Evolutionary conservation across 2,797 vertebrate species (phyloP).

Genomic region (Atherinosoma microstoma): DNA sequence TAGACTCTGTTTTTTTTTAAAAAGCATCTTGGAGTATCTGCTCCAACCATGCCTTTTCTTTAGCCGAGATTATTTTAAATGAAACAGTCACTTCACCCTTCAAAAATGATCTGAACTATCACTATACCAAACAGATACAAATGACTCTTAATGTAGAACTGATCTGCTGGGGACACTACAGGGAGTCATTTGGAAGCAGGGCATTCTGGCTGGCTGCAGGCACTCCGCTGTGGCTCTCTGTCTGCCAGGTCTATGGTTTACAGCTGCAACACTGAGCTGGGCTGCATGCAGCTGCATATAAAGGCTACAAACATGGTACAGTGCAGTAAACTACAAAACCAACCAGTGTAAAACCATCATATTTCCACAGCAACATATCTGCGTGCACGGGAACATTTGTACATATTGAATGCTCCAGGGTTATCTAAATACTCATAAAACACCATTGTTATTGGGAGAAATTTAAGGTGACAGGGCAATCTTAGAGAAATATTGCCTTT

Average conservation of each 20-base stretch:
- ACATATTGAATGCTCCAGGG: background rate
- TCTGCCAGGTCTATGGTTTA: slow-evolving; percentile 55
- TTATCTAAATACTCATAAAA: slow-evolving; percentile 50
- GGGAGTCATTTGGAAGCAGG: slow-evolving; percentile 60
- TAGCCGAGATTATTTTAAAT: slow-evolving; percentile 49
- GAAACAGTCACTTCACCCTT: slow-evolving; percentile 45
- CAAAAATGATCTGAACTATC: slow-evolving; percentile 35
- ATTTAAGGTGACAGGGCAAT: slow-evolving; percentile 45
- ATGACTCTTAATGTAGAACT: slow-evolving; percentile 52
- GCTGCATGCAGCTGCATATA: slow-evolving; percentile 39
- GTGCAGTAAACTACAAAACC: background rate
- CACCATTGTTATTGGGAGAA: slow-evolving; percentile 38
- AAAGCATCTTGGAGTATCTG: slow-evolving; percentile 42
- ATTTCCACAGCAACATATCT: background rate
- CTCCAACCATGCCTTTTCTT: slow-evolving; percentile 21
- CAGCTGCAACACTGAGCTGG: slow-evolving; percentile 31
- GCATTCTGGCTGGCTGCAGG: slow-evolving; percentile 38
- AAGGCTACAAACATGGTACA: slow-evolving; percentile 12
- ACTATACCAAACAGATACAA: slow-evolving; percentile 49
- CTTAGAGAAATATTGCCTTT: slow-evolving; percentile 51
- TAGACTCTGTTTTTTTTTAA: background rate
- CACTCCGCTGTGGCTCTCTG: slow-evolving; percentile 22
- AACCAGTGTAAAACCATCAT: background rate
- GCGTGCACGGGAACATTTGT: background rate
- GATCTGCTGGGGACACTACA: slow-evolving; percentile 58